Conservation (phyloP, 1,140 invertebrate genomes). For the Nebria ingens region DNA sequence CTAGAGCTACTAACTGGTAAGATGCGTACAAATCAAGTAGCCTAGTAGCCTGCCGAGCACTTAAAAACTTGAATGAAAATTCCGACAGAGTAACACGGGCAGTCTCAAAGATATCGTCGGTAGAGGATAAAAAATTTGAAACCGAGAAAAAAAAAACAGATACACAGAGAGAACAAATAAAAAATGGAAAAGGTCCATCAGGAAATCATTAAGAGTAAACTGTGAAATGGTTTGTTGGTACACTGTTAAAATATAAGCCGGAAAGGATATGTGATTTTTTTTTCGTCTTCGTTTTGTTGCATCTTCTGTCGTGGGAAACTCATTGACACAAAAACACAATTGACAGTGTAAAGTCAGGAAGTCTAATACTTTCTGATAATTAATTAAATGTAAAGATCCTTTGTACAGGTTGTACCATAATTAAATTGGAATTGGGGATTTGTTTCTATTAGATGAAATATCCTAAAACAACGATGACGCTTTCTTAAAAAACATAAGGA, state of each 20-base stretch:
- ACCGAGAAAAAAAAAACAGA: too few relatives aligned
- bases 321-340: not conserved
- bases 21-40: too few relatives aligned
- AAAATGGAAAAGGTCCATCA: slow-evolving; percentile 1
- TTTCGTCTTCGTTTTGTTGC: not conserved
- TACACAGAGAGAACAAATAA: slow-evolving; percentile 1
- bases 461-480: too few relatives aligned
- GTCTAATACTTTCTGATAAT: not conserved
- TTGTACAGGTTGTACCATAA: too few relatives aligned
- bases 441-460: too few relatives aligned
- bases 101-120: not conserved
- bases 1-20: too few relatives aligned
- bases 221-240: not conserved
- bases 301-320: slow-evolving; percentile 5
- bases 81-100: not conserved
- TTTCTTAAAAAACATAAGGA: too few relatives aligned
- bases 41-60: too few relatives aligned
- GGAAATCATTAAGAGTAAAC: slow-evolving; percentile 9
- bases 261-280: not conserved
- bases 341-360: not conserved
- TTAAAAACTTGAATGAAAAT: not conserved
- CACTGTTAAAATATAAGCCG: not conserved
- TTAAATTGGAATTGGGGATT: too few relatives aligned
- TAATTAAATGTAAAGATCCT: too few relatives aligned
- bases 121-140: not conserved